phyloP scores from a whole-genome alignment of 2,113 vertebrate genomes.

The Glaucidium brasilianum region DNA sequence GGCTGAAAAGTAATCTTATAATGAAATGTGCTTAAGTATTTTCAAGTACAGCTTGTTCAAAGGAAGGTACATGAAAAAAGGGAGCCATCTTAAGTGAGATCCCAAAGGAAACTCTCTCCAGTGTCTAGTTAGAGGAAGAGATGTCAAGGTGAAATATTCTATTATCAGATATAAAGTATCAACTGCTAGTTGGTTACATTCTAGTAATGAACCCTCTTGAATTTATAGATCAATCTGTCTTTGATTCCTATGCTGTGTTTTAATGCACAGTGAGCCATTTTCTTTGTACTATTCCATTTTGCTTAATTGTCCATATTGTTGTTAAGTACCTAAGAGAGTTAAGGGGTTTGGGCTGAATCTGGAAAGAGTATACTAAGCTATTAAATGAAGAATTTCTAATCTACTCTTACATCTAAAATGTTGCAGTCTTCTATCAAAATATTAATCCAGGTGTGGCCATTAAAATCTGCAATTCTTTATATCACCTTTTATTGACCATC shows the following conservation, averaged over 20 bases:
- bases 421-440: neutral
- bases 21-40: neutral
- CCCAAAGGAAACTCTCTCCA: neutral
- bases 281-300: neutral
- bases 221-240: neutral
- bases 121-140: neutral
- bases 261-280: neutral
- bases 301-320: neutral
- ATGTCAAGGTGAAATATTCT: neutral
- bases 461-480: neutral
- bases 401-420: neutral
- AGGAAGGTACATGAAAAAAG: neutral
- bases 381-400: neutral
- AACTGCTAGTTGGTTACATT: neutral
- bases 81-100: neutral
- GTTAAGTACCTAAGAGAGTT: neutral
- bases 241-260: neutral
- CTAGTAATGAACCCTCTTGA: neutral
- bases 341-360: neutral
- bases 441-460: conserved; percentile 12
- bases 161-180: neutral
- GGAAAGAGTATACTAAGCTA: neutral
- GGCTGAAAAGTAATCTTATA: neutral
- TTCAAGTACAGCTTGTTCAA: neutral
- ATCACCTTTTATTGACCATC: neutral